Evolutionary conservation across 2,113 vertebrate species (phyloP).

Genomic region (Otocyon megalotis): DNA sequence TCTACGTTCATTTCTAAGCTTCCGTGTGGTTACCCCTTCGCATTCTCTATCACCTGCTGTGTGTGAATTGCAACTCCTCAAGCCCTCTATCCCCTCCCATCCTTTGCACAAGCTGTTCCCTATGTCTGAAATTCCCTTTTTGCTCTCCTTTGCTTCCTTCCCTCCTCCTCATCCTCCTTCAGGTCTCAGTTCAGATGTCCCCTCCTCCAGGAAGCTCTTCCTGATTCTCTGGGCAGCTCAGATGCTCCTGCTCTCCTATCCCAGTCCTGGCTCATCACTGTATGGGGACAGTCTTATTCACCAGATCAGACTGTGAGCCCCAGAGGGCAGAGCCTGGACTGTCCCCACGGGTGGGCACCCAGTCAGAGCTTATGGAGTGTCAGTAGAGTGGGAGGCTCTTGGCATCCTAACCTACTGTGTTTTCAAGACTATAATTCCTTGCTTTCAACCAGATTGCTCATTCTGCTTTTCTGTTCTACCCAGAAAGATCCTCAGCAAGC

Average conservation of each 20-base stretch:
- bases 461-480: neutral
- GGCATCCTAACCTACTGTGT: neutral
- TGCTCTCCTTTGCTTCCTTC: neutral
- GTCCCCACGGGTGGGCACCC: neutral
- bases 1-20: neutral
- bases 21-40: neutral
- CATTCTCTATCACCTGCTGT: neutral
- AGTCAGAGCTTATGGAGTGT: neutral
- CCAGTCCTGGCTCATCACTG: neutral
- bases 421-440: neutral
- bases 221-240: neutral
- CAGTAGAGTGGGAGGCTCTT: neutral
- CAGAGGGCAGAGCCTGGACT: neutral
- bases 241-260: neutral
- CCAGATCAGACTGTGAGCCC: neutral
- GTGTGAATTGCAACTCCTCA: neutral
- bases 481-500: conserved; percentile 94
- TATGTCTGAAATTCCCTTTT: neutral
- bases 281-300: neutral
- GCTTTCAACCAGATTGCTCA: neutral
- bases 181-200: neutral
- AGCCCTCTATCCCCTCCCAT: too few relatives aligned
- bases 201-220: neutral
- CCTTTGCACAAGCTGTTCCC: neutral
- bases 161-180: neutral